These are phyloP conservation scores for Globodera rostochiensis DNA, from an alignment of 1,140 invertebrate species.

Conservation along the genomic window DNA sequence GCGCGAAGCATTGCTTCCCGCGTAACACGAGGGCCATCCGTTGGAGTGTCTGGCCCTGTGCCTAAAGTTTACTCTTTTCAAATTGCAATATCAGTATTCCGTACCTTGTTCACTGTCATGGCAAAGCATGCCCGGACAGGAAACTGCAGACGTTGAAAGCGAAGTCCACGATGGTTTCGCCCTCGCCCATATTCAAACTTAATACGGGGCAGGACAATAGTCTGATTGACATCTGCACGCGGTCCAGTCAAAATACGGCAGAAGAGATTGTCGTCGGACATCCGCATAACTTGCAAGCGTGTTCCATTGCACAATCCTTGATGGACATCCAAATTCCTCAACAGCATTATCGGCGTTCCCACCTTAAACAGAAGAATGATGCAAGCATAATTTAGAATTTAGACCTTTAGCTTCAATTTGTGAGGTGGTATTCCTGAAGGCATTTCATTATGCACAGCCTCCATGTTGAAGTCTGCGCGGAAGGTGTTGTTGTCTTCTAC, in stretches of 20 bases:
- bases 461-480: neutral
- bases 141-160: conserved; percentile 67
- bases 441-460: neutral
- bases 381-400: neutral
- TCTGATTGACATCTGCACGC: neutral
- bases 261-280: neutral
- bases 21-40: conserved; percentile 62
- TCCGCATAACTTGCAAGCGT: neutral
- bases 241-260: neutral
- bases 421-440: conserved; percentile 66
- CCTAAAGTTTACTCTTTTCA: conserved; percentile 11
- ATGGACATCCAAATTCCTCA: too few species aligned
- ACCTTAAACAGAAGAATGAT: neutral
- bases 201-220: neutral
- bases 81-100: neutral
- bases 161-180: neutral
- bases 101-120: conserved; percentile 70
- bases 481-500: neutral
- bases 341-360: conserved; percentile 2
- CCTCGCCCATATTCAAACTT: conserved; percentile 14
- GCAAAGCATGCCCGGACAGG: conserved; percentile 68
- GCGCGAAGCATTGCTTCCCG: too few species aligned
- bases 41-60: conserved; percentile 69
- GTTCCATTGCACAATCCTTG: neutral
- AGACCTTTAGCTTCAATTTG: conserved; percentile 64